Percentiles rank a stretch among this genome's conserved stretches.
These are phyloP conservation scores for Vesta saturnalis DNA, from an alignment of 2,888 invertebrate genomes.

Conservation along the genomic window DNA sequence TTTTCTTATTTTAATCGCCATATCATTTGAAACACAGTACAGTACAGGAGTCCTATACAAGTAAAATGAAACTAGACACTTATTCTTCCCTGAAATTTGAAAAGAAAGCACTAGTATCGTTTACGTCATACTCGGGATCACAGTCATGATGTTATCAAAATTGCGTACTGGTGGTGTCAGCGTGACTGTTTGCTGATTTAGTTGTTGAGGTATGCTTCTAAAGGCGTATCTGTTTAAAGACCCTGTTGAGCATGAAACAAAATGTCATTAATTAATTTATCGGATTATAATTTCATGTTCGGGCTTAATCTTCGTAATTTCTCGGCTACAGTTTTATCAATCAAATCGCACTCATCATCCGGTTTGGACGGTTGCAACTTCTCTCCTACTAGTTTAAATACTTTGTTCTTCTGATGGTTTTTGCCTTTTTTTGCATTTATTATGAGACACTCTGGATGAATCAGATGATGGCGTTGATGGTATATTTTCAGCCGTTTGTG, in stretches of 20 bases:
- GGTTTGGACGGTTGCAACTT: too few relatives aligned
- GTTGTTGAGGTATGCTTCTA: neutral
- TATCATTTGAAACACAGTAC: constrained; percentile 3
- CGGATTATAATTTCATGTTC: too few relatives aligned
- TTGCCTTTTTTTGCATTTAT: neutral
- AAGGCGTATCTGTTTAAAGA: constrained; percentile 55
- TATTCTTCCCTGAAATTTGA: neutral
- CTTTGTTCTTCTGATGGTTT: too few relatives aligned
- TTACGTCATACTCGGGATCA: neutral
- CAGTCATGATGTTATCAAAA: neutral
- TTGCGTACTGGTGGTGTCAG: neutral
- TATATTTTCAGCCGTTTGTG: too few relatives aligned
- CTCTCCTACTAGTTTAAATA: too few relatives aligned
- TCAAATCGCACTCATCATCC: too few relatives aligned
- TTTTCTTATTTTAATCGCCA: neutral
- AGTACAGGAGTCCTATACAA: neutral
- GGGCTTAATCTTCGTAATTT: too few relatives aligned
- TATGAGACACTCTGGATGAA: neutral
- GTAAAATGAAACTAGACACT: constrained; percentile 1
- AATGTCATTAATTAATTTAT: constrained; percentile 51
- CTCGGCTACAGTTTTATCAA: too few relatives aligned
- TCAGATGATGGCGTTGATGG: too few relatives aligned
- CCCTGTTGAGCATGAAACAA: constrained; percentile 59
- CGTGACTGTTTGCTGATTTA: neutral
- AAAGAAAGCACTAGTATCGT: constrained; percentile 3